Percentiles rank a stretch among this genome's conserved stretches.
phyloP scores from a whole-genome alignment of 1,140 invertebrate species.

The Anastatus disparis region DNA sequence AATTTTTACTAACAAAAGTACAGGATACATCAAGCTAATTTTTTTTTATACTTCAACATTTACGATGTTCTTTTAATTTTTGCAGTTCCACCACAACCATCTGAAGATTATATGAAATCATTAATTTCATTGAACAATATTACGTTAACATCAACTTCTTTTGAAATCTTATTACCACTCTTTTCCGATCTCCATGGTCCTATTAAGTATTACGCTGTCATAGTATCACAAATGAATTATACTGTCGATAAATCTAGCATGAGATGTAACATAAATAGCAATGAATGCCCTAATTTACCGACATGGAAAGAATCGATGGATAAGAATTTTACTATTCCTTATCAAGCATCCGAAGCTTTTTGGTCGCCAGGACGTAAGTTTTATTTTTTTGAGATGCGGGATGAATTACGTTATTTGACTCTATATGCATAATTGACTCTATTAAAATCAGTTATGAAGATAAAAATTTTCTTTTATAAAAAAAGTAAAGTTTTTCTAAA shows the following conservation, averaged over 20 bases:
- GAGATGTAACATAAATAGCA: slow-evolving; percentile 26
- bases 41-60: background rate
- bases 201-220: slow-evolving; percentile 55
- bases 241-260: slow-evolving; percentile 36
- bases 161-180: slow-evolving; percentile 52
- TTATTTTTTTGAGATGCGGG: too few relatives aligned
- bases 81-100: slow-evolving; percentile 51
- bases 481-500: too few relatives aligned
- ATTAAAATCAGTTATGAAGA: too few relatives aligned
- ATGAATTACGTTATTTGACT: too few relatives aligned
- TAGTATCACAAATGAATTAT: slow-evolving; percentile 46
- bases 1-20: too few relatives aligned
- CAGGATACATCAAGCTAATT: too few relatives aligned
- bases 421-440: too few relatives aligned
- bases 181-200: slow-evolving; percentile 51
- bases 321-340: slow-evolving; percentile 49
- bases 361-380: slow-evolving; percentile 49
- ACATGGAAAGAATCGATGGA: slow-evolving; percentile 54
- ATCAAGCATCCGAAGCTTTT: slow-evolving; percentile 49
- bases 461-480: too few relatives aligned
- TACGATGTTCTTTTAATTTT: background rate
- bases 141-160: slow-evolving; percentile 50
- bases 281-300: slow-evolving; percentile 42
- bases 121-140: slow-evolving; percentile 53
- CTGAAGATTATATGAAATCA: slow-evolving; percentile 44